phyloP scores from a whole-genome alignment of 2,888 invertebrate genomes.

The Prenolepis imparis region DNA sequence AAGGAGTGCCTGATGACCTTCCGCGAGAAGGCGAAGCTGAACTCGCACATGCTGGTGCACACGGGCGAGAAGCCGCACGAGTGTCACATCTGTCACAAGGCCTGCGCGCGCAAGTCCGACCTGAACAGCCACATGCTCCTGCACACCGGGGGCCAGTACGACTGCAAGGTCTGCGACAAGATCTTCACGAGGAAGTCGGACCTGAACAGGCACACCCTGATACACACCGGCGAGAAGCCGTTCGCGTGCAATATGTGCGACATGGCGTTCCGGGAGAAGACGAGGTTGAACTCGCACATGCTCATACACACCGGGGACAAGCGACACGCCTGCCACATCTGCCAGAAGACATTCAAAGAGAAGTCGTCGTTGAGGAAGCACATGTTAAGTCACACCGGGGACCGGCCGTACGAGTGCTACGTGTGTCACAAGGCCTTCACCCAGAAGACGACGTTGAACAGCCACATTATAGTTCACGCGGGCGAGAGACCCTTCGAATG shows the following conservation, averaged over 20 bases:
- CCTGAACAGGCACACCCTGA: constrained; percentile 82
- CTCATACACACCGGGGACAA: constrained; percentile 83
- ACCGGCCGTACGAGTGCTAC: constrained; percentile 82
- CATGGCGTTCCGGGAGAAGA: constrained; percentile 83
- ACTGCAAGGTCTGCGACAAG: constrained; percentile 84
- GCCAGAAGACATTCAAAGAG: constrained; percentile 81
- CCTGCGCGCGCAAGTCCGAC: constrained; percentile 84
- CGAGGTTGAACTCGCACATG: constrained; percentile 83
- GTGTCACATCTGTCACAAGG: constrained; percentile 84
- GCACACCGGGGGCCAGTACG: constrained; percentile 84
- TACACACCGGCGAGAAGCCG: constrained; percentile 84
- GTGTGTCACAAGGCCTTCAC: constrained; percentile 83
- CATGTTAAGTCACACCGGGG: constrained; percentile 82
- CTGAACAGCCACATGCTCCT: constrained; percentile 84
- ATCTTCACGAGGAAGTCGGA: constrained; percentile 84
- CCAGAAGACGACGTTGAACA: constrained; percentile 81
- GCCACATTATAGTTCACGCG: constrained; percentile 81
- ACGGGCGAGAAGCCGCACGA: constrained; percentile 84
- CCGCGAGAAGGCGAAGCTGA: constrained; percentile 83
- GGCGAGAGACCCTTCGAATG: constrained; percentile 81
- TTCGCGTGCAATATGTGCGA: constrained; percentile 82
- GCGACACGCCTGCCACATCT: constrained; percentile 82
- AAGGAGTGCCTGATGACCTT: constrained; percentile 85
- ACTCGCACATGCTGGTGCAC: constrained; percentile 84
- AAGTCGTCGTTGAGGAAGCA: constrained; percentile 82